A percentile compares a stretch with the other conserved stretches of the same genome.
Conservation (phyloP, 2,888 invertebrate species). For the Anarsia innoxiella region DNA sequence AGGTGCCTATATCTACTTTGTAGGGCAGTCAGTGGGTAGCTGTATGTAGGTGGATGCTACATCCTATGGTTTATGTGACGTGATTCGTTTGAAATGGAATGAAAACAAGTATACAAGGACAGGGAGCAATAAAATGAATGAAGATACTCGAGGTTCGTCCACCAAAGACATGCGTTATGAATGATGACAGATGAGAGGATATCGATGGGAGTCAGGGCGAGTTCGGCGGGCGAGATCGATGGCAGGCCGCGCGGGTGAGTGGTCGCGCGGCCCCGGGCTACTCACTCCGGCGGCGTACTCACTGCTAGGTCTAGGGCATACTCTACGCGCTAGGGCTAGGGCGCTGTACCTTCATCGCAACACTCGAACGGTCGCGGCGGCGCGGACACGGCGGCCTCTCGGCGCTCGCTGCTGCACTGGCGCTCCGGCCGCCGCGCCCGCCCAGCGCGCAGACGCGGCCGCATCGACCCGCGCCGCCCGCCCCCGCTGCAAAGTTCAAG, state of each 20-base stretch:
- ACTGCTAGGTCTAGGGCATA: slow-evolving; percentile 60
- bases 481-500: slow-evolving; percentile 27
- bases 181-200: not conserved
- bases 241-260: slow-evolving; percentile 23
- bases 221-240: slow-evolving; percentile 3
- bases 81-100: too few relatives aligned
- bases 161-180: too few relatives aligned
- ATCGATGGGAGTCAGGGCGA: not conserved
- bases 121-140: too few relatives aligned
- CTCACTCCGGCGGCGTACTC: slow-evolving; percentile 52
- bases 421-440: slow-evolving; percentile 26
- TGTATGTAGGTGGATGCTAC: too few relatives aligned
- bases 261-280: slow-evolving; percentile 46
- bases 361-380: slow-evolving; percentile 33
- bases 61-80: too few relatives aligned
- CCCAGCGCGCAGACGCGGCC: slow-evolving; percentile 17
- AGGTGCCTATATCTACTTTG: too few relatives aligned
- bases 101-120: too few relatives aligned
- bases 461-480: slow-evolving; percentile 14
- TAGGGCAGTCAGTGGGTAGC: too few relatives aligned
- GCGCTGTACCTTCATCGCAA: slow-evolving; percentile 70
- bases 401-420: slow-evolving; percentile 20
- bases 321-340: slow-evolving; percentile 55
- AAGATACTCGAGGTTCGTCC: too few relatives aligned
- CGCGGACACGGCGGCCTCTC: slow-evolving; percentile 23